Evolutionary conservation across 2,113 vertebrate species (phyloP), one percentile per base, ranked within the genome.

Genomic region (Percina caprodes): DNA sequence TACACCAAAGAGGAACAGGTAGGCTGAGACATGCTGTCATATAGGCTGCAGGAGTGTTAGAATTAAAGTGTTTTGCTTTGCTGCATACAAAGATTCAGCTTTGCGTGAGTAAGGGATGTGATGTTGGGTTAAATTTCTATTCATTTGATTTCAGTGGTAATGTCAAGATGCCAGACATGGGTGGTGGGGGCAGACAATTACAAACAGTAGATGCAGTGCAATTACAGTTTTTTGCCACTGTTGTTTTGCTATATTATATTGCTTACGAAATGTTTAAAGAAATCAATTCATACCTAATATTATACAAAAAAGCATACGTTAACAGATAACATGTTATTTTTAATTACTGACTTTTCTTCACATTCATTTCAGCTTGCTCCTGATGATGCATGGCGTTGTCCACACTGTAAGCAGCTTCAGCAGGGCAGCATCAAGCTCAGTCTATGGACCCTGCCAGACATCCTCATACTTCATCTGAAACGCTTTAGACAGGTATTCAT

Each of bases 1-100:
- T 99, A 99, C 96, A 99, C 98, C 96, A 99, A 99, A 97, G 98
- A 99, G 95, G 98, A 99, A 54, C 97, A 98, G 97, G 98, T 99
- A 82, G 0, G 66, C 14, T 9, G 54, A 23, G 19, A 45, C 23
- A 3, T 21, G 10, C 11, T 7, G 1, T 55, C 15, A 33, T 42
- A 19, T 18, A 8, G 15, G 49, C 42, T 21, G 16, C 16, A 56
- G 6, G 2, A 33, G 49, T 33, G 1, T 52, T 12, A 56, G 24
- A 15, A 72, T 52, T 52, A 5, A 49, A 1, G 26, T 35, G 18
- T 26, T 42, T 14, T 54, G 21, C 35, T 52, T 60, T 67, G 16
- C 56, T 39, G 35, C 24, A 6, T 33, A 19, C 21, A 33, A 4
- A 62, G 5, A 35, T 54, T 30, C 26, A 14, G 66, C 1, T 48